These are phyloP conservation scores for Erethizon dorsatum DNA, from an alignment of 2,797 vertebrate genomes.

Conservation along the genomic window DNA sequence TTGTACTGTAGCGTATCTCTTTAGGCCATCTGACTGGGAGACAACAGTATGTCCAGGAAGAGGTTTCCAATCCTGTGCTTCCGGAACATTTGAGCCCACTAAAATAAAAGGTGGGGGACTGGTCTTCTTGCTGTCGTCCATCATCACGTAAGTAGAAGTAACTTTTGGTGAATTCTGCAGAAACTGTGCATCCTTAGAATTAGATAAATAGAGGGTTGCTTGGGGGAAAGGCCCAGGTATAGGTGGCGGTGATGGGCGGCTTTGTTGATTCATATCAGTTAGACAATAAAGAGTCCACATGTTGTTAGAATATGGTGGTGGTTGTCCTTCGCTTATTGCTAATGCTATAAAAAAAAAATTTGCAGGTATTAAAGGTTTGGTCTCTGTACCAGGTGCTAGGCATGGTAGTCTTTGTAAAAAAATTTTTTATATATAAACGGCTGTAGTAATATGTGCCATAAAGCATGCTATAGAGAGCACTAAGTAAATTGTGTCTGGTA, in stretches of 20 bases:
- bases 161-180: conserved; percentile 84
- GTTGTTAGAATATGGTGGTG: conserved; percentile 85
- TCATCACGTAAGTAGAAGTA: conserved; percentile 82
- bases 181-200: conserved; percentile 81
- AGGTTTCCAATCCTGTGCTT: conserved; percentile 79
- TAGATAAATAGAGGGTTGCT: conserved; percentile 79
- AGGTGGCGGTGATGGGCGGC: conserved; percentile 83
- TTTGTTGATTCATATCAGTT: conserved; percentile 86
- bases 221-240: conserved; percentile 83
- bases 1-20: conserved; percentile 82
- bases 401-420: conserved; percentile 76
- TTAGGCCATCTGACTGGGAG: conserved; percentile 75
- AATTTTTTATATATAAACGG: conserved; percentile 36
- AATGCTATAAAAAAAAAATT: conserved; percentile 86
- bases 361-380: conserved; percentile 82
- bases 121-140: conserved; percentile 81
- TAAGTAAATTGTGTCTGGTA: conserved; percentile 75
- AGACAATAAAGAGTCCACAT: conserved; percentile 87
- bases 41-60: conserved; percentile 78
- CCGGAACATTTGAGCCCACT: conserved; percentile 84
- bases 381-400: conserved; percentile 84
- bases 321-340: conserved; percentile 86
- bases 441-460: conserved; percentile 57
- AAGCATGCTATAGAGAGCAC: conserved; percentile 82
- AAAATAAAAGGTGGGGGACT: conserved; percentile 85